A percentile compares a stretch with the other conserved stretches of the same genome.
Evolutionary conservation across 2,113 vertebrate species (phyloP).

Genomic region (Microcebus jonahi): DNA sequence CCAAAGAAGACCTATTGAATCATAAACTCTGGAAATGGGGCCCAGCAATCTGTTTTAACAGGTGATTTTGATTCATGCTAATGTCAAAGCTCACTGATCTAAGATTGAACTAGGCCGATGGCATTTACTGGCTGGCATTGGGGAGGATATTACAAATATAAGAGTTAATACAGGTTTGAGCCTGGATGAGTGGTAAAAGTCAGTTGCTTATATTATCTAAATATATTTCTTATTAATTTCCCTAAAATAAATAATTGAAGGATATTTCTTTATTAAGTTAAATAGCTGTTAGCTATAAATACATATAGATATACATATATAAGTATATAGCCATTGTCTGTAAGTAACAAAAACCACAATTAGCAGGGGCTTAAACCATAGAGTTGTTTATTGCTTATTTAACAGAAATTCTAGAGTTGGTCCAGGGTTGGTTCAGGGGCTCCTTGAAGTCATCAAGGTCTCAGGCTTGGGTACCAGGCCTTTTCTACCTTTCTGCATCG

Average conservation of each 20-base stretch:
- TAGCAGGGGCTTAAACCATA: not conserved
- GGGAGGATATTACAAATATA: not conserved
- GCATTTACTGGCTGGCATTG: not conserved
- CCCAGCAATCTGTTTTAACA: not conserved
- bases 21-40: not conserved
- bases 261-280: not conserved
- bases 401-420: not conserved
- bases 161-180: not conserved
- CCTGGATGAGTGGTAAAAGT: not conserved
- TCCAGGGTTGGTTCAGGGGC: not conserved
- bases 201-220: not conserved
- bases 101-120: not conserved
- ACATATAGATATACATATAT: not conserved
- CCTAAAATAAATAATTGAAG: not conserved
- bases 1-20: not conserved
- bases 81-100: not conserved
- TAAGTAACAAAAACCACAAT: not conserved
- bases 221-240: not conserved
- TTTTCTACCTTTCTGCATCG: not conserved
- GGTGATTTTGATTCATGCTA: not conserved
- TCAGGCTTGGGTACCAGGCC: not conserved
- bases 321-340: not conserved
- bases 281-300: not conserved
- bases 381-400: not conserved
- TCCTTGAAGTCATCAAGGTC: not conserved